Evolutionary conservation across 2,888 invertebrate species (phyloP).

Genomic region (Crossocerus cetratus): DNA sequence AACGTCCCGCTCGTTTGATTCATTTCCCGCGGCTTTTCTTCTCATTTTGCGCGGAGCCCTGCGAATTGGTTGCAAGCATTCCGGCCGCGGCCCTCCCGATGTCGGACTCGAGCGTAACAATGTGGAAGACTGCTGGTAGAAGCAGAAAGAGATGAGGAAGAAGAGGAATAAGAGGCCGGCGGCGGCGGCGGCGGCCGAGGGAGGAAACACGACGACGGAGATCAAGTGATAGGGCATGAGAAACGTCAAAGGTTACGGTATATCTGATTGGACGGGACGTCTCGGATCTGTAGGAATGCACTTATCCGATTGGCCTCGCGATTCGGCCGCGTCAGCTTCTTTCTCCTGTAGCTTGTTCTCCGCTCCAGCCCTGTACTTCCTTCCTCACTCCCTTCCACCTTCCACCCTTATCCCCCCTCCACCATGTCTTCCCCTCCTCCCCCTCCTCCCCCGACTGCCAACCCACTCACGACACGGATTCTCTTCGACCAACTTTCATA

Average conservation of each 20-base stretch:
- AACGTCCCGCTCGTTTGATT: constrained; percentile 74
- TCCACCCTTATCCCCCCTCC: background rate
- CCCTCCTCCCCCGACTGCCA: constrained; percentile 24
- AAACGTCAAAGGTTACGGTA: constrained; percentile 72
- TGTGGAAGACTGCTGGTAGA: constrained; percentile 6
- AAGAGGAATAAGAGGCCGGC: constrained; percentile 19
- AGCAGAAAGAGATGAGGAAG: constrained; percentile 15
- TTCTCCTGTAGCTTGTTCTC: constrained; percentile 34
- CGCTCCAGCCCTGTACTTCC: constrained; percentile 3
- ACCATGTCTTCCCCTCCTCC: background rate
- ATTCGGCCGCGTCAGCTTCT: constrained; percentile 73
- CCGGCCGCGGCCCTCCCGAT: constrained; percentile 37
- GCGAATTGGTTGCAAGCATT: constrained; percentile 50
- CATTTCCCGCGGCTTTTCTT: constrained; percentile 72
- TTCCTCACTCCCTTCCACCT: background rate
- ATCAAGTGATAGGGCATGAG: constrained; percentile 75
- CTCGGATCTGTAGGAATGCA: constrained; percentile 72
- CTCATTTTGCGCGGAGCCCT: constrained; percentile 71
- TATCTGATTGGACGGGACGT: constrained; percentile 75
- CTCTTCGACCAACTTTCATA: constrained; percentile 61
- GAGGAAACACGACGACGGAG: constrained; percentile 40
- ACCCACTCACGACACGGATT: constrained; percentile 42
- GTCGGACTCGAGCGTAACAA: background rate
- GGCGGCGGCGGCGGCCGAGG: constrained; percentile 51
- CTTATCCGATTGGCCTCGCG: constrained; percentile 76